A percentile compares a stretch with the other conserved stretches of the same genome.
These are phyloP conservation scores for Sussaba pulchella DNA, from an alignment of 2,888 invertebrate genomes.

Conservation along the genomic window DNA sequence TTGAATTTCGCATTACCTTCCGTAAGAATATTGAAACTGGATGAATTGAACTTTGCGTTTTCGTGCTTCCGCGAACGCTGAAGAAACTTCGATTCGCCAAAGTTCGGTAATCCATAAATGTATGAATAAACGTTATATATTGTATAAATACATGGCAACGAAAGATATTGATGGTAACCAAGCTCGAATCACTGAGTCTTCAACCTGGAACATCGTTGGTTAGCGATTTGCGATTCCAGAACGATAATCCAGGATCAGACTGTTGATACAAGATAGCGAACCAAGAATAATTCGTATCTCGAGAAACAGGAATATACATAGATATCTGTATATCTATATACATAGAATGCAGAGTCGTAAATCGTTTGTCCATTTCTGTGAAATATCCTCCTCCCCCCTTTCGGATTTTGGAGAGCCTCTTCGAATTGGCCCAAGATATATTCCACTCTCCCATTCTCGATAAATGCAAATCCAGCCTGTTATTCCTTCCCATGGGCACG, in stretches of 20 bases:
- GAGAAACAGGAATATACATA: conserved; percentile 35
- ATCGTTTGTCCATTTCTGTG: conserved; percentile 61
- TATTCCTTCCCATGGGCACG: conserved; percentile 44
- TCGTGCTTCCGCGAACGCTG: conserved; percentile 30
- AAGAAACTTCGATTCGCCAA: conserved; percentile 56
- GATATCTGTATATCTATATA: not conserved
- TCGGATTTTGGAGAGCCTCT: conserved; percentile 10
- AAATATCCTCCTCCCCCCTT: conserved; percentile 24
- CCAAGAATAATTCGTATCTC: conserved; percentile 65
- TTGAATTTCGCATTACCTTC: conserved; percentile 41
- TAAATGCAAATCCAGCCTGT: conserved; percentile 64
- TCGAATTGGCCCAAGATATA: conserved; percentile 35
- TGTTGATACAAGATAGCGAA: conserved; percentile 67
- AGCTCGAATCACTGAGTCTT: conserved; percentile 23
- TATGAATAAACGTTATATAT: conserved; percentile 25
- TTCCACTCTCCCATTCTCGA: conserved; percentile 51
- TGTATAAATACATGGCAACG: conserved; percentile 11
- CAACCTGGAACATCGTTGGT: conserved; percentile 47
- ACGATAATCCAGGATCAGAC: conserved; percentile 68
- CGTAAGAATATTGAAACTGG: conserved; percentile 59
- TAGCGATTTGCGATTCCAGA: conserved; percentile 63
- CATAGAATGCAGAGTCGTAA: conserved; percentile 30
- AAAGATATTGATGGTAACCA: conserved; percentile 11
- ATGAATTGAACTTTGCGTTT: conserved; percentile 55
- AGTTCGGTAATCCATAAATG: conserved; percentile 46